A percentile compares a stretch with the other conserved stretches of the same genome.
These are phyloP conservation scores for Falco novaeseelandiae DNA, from an alignment of 2,797 vertebrate species.

Conservation along the genomic window DNA sequence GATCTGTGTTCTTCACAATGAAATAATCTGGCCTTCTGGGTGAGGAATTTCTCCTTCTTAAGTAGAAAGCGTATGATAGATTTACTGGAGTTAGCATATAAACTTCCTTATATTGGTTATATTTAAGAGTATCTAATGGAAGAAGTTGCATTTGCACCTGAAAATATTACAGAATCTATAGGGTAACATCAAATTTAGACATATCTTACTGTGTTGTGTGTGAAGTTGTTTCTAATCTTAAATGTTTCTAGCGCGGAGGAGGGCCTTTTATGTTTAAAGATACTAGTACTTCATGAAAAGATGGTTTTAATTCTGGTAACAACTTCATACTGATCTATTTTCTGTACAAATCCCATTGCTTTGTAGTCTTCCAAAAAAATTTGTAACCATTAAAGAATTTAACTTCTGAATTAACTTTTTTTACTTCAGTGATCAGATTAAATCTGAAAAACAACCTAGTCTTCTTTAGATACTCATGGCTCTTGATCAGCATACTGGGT, in stretches of 20 bases:
- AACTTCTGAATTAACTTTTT: background rate
- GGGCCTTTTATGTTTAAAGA: background rate
- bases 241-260: background rate
- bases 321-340: background rate
- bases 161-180: background rate
- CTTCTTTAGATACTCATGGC: background rate
- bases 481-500: background rate
- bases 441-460: background rate
- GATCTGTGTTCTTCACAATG: slow-evolving; percentile 96
- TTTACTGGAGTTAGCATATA: background rate
- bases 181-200: background rate
- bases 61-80: background rate
- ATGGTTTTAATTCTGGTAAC: background rate
- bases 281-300: background rate
- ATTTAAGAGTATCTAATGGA: background rate
- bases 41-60: slow-evolving; percentile 74
- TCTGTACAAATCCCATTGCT: background rate
- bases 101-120: background rate
- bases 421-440: background rate
- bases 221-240: background rate
- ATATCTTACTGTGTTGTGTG: background rate
- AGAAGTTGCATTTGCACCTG: background rate
- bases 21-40: slow-evolving; percentile 97
- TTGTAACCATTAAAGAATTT: background rate
- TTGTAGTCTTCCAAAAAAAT: background rate